Conservation (phyloP, 2,113 vertebrate species). For the Anolis carolinensis region DNA sequence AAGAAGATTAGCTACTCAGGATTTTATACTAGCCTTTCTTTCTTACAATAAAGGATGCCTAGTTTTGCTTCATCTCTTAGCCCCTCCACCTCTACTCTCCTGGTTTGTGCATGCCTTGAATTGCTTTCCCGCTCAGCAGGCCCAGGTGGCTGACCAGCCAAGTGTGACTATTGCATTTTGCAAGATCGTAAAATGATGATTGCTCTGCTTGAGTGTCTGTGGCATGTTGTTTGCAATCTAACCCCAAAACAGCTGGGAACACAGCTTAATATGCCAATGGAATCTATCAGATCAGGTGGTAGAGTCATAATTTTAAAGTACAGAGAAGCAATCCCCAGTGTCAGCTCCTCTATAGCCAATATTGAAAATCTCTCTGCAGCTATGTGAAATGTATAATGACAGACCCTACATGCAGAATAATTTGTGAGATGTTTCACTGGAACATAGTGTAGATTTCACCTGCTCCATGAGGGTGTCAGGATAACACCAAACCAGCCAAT, state of each 20-base stretch:
- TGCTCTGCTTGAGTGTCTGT: not conserved
- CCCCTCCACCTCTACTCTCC: not conserved
- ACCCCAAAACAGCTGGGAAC: not conserved
- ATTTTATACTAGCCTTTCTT: too few relatives aligned
- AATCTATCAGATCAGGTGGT: not conserved
- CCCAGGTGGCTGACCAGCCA: not conserved
- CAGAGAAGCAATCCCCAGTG: accelerated
- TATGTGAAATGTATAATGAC: not conserved
- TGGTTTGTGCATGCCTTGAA: not conserved
- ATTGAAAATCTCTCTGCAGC: not conserved
- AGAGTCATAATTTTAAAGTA: accelerated
- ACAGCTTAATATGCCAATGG: not conserved
- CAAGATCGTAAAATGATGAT: not conserved
- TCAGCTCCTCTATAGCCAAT: not conserved
- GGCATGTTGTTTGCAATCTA: constrained; percentile 6
- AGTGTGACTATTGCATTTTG: not conserved
- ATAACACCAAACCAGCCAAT: not conserved
- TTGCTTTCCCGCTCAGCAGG: not conserved
- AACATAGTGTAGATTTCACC: not conserved
- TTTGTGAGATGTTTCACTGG: accelerated
- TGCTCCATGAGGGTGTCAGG: not conserved
- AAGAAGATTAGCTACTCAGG: not conserved
- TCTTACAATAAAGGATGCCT: not conserved
- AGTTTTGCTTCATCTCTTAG: too few relatives aligned
- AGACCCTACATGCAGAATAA: not conserved